Percentiles rank a stretch among this genome's conserved stretches.
These are phyloP conservation scores for Osedax fenrisi DNA, from an alignment of 2,888 invertebrate genomes.

Conservation along the genomic window DNA sequence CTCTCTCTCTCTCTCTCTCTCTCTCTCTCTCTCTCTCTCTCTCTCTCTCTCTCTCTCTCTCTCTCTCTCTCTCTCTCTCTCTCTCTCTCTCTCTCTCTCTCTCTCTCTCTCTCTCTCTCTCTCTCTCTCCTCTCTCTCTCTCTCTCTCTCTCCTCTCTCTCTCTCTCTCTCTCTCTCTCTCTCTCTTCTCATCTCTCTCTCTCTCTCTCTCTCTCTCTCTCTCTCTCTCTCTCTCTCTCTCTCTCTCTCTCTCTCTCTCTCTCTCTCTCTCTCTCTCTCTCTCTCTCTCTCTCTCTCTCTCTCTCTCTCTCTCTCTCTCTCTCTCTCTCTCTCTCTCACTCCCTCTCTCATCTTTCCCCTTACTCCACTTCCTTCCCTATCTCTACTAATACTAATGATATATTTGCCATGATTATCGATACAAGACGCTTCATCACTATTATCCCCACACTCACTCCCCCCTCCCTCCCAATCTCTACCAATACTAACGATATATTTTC, in stretches of 20 bases:
- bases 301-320: not conserved
- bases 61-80: not conserved
- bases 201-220: too few relatives aligned
- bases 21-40: not conserved
- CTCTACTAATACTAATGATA: not conserved
- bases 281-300: not conserved
- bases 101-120: not conserved
- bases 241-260: slow-evolving; percentile 25
- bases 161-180: not conserved
- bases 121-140: too few relatives aligned
- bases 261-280: slow-evolving; percentile 16
- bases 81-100: not conserved
- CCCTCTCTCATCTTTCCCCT: not conserved
- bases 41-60: not conserved
- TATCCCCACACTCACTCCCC: not conserved
- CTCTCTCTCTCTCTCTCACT: not conserved
- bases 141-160: too few relatives aligned
- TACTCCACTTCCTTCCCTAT: not conserved
- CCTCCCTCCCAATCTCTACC: not conserved
- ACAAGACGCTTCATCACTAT: not conserved
- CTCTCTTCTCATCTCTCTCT: too few relatives aligned
- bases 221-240: too few relatives aligned
- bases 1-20: not conserved
- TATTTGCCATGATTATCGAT: not conserved
- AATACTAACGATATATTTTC: not conserved